Percentiles rank a stretch among this genome's conserved stretches.
phyloP scores from a whole-genome alignment of 2,797 vertebrate species.

The Leptatherina wallacei region DNA sequence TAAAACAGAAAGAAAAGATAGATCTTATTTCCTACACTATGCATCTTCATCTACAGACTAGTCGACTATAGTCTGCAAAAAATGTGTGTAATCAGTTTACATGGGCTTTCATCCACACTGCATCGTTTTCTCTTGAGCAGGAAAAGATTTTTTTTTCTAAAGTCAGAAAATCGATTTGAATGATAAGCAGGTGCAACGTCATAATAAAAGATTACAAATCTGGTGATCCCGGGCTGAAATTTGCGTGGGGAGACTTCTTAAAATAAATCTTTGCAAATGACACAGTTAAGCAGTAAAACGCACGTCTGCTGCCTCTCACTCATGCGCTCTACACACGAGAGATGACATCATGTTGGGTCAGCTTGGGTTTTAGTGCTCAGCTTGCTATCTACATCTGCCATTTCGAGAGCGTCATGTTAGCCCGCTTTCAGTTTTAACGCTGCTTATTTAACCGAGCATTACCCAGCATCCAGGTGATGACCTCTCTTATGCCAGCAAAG shows the following conservation, averaged over 20 bases:
- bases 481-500: background rate
- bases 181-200: conserved; percentile 31
- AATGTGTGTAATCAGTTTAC: conserved; percentile 10
- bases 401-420: conserved; percentile 64
- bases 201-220: conserved; percentile 15
- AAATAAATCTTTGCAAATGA: conserved; percentile 46
- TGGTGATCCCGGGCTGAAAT: conserved; percentile 13
- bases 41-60: conserved; percentile 5
- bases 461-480: conserved; percentile 12
- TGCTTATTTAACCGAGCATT: conserved; percentile 38
- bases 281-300: conserved; percentile 47
- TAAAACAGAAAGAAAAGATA: background rate
- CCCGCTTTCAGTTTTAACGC: conserved; percentile 49
- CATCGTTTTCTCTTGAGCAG: background rate
- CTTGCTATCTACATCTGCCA: conserved; percentile 67
- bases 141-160: background rate
- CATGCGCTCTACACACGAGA: conserved; percentile 63
- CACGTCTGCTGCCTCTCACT: conserved; percentile 65
- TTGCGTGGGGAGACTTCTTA: conserved; percentile 18
- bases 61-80: background rate
- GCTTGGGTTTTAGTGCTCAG: conserved; percentile 69
- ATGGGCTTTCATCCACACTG: background rate
- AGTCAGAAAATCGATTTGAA: conserved; percentile 7
- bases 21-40: background rate
- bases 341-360: conserved; percentile 83